Evolutionary conservation across 2,888 invertebrate genomes (phyloP), one percentile per base, ranked within the genome.

Genomic region (Mallateleia sp.): DNA sequence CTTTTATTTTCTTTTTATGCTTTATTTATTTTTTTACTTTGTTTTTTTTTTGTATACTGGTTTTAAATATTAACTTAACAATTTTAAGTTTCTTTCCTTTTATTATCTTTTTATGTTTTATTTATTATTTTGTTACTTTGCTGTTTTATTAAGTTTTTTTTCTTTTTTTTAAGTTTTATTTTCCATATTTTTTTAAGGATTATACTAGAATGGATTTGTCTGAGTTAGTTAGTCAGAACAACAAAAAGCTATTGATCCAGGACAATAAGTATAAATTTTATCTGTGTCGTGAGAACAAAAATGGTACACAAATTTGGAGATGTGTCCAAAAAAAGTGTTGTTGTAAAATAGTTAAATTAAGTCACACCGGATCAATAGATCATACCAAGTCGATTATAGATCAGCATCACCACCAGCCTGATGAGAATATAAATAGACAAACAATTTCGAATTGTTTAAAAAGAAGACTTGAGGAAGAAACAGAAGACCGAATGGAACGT

Each of bases 401-500:
- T 38, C 1, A 38, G 14, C 62, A 62, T 38, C 20, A 22, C 14
- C 62, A 62, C 24, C 22, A 22, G 1, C 9, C 11, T 5, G 62
- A 62, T 18, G 34, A 4, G n/a, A 4, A 15, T 18, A 34, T 58
- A 34, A 58, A 58, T 62, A 20, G 62, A 3, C 62, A 42, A 42
- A 62, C 24, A 22, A 24, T 62, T 42, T 42, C 20, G 8, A 42
- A 62, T 18, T 5, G 1, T 42, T 15, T 62, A 22, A 62, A 62
- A 62, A 62, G 38, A 15, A 47, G 24, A 64, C n/a, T 64, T n/a
- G 11, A 64, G 38, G 45, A 64, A 1, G 47, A 64, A 11, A 22
- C 20, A n/a, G 18, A 9, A 8, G 2, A 2, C 9, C 1, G 22
- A 42, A 25, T 25, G n/a, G 25, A 64, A 45, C 42, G 47, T n/a